Percentiles rank a stretch among this genome's conserved stretches.
Evolutionary conservation across 2,888 invertebrate genomes (phyloP).

Genomic region (Elmis aenea): DNA sequence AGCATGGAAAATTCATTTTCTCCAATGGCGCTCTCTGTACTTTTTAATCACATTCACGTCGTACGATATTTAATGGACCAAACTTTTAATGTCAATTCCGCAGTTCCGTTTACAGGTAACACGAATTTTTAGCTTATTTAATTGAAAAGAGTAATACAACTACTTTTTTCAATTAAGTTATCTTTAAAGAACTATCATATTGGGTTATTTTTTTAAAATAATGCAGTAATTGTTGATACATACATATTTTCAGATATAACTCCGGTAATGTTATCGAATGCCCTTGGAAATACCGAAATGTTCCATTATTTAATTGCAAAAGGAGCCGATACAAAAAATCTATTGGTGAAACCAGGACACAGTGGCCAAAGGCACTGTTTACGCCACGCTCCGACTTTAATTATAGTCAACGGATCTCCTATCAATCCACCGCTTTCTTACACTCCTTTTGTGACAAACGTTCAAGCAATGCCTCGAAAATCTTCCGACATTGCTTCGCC

Average conservation of each 20-base stretch:
- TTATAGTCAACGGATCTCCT: conserved; percentile 2
- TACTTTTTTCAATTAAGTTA: too few relatives aligned
- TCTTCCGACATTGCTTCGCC: conserved; percentile 21
- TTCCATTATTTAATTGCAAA: conserved; percentile 27
- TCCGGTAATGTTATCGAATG: conserved; percentile 40
- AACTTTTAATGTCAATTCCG: conserved; percentile 32
- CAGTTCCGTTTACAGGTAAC: conserved; percentile 32
- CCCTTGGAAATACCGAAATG: conserved; percentile 30
- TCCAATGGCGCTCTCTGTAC: conserved; percentile 35
- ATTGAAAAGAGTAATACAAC: too few relatives aligned
- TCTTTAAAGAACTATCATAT: too few relatives aligned
- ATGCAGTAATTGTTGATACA: too few relatives aligned
- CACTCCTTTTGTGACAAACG: conserved; percentile 2
- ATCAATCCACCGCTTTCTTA: conserved; percentile 1
- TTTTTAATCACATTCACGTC: conserved; percentile 34
- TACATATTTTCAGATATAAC: conserved; percentile 37
- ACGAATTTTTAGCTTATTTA: background rate
- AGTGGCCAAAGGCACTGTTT: background rate
- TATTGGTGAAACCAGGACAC: conserved; percentile 22
- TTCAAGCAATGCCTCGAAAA: conserved; percentile 9
- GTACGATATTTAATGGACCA: conserved; percentile 34
- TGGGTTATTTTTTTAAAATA: conserved; percentile 3
- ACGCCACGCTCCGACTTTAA: conserved; percentile 4
- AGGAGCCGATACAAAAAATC: conserved; percentile 30
- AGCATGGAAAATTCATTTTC: conserved; percentile 37